Conservation (phyloP, 2,113 vertebrate species). For the Varanus salvator region DNA sequence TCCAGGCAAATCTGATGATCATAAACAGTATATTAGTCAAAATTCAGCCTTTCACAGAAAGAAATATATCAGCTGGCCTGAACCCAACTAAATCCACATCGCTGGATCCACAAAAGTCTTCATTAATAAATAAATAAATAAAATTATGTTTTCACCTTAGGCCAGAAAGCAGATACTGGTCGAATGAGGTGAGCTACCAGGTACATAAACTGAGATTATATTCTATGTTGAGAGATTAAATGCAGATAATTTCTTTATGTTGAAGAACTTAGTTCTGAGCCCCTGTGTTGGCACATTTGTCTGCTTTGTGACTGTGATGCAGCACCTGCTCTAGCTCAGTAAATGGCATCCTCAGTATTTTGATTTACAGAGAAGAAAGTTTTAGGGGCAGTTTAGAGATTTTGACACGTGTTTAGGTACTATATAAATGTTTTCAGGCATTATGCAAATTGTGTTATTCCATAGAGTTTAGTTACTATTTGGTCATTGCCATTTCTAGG, state of each 20-base stretch:
- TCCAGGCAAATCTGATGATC: not conserved
- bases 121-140: too few species aligned
- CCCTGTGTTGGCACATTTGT: not conserved
- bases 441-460: not conserved
- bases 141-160: not conserved
- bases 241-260: not conserved
- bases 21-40: too few species aligned
- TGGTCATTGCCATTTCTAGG: not conserved
- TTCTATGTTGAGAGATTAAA: not conserved
- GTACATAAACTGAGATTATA: too few species aligned
- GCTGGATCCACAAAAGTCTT: not conserved
- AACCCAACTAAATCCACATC: too few species aligned
- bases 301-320: not conserved
- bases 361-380: not conserved
- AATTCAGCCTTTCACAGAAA: not conserved
- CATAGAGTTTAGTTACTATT: not conserved
- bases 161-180: not conserved
- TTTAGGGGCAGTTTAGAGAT: not conserved
- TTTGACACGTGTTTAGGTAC: not conserved
- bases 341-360: not conserved
- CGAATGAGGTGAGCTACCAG: too few species aligned
- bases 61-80: not conserved
- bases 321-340: not conserved
- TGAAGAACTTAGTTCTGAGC: not conserved
- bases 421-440: not conserved